Evolutionary conservation across 2,888 invertebrate species (phyloP), one percentile per base, ranked within the genome.

Genomic region (Brachynemurus nebulosus): DNA sequence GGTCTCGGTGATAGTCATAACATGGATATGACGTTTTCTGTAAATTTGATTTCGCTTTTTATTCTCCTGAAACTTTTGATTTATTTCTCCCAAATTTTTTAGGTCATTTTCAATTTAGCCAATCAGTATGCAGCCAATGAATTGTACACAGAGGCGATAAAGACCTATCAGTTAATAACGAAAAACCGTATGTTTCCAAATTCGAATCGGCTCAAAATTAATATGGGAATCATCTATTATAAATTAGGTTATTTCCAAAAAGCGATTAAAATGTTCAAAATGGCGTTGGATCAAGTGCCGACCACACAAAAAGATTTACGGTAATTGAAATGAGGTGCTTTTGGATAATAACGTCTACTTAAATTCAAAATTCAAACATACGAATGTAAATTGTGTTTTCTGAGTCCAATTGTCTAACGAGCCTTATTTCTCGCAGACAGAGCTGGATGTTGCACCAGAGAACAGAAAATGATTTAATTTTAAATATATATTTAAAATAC

Each of bases 221-320:
- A 98, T 63, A 96, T 98, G 85, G 97, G 96, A 2, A 97, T 97
- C 60, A 92, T 98, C 56, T 91, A 93, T 64, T 90, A 89, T 57
- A 88, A 86, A 66, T 86, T 93, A 74, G 91, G 90, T 51, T 79
- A 89, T 57, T 91, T 86, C 59, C 81, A 86, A 11, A 91, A 95
- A 67, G 96, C 97, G 0, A 79, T 98, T 46, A 98, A 98, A 69
- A 81, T 93, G 72, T 98, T 95, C 61, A 76, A 96, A 54, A 98
- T 97, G 97, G 96, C 97, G 1, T 70, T 98, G 50, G 98, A 98
- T 66, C 97, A 97, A 65, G 85, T 86, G 3, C 91, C 95, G 1
- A 86, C 86, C 30, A 86, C 85, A 43, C 89, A 95, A 59, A 93
- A 92, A 61, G 88, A 90, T 64, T 71, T 95, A 55, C 83, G 93